Base-by-base conservation (phyloP, 2,888 invertebrate species). In the Theretra japonica region DNA sequence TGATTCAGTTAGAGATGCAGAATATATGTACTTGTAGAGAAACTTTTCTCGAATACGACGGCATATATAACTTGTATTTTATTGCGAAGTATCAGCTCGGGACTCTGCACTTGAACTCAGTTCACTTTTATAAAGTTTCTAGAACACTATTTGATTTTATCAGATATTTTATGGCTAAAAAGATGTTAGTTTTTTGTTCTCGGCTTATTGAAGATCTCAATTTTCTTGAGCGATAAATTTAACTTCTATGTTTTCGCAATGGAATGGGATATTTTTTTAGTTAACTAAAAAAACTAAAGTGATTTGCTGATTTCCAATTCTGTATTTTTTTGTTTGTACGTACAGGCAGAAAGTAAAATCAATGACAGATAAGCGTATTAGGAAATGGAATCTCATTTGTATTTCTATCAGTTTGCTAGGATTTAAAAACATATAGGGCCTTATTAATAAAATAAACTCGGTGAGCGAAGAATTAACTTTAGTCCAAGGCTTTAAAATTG, bases 141-240 rank as follows among this genome's bases (percentile, higher is more conserved):
- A 41, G 41, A 65, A 65, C 19, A 53, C 19, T 65, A 65, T 65
- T 65, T 15, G 48, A 65, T 65, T 48, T 65, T 23, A 23, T 65
- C 65, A 65, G 41, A 41, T 15, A 48, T 65, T 65, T 65, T 48
- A 65, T 41, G 23, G 15, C 17, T 4, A 3, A 65, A 48, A 23
- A 58, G 1, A 53, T 19, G 15, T 65, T 65, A 33, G 11, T 41
- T 65, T 41, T 41, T 65, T 65, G 15, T 23, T 17, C 41, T 62
- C 19, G 33, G 33, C 21, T 65, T 65, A 5, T 65, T 4, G 6
- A 48, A 6, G 33, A 62, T 65, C 48, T 48, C 17, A 11, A 48
- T 6, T 48, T 53, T 19, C 4, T 53, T 6, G 15, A 53, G 15
- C 19, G 19, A 19, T 53, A 53, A 53, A 53, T 3, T 19, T 19